phyloP scores from a whole-genome alignment of 2,888 invertebrate species.

The Brassicogethes aeneus region DNA sequence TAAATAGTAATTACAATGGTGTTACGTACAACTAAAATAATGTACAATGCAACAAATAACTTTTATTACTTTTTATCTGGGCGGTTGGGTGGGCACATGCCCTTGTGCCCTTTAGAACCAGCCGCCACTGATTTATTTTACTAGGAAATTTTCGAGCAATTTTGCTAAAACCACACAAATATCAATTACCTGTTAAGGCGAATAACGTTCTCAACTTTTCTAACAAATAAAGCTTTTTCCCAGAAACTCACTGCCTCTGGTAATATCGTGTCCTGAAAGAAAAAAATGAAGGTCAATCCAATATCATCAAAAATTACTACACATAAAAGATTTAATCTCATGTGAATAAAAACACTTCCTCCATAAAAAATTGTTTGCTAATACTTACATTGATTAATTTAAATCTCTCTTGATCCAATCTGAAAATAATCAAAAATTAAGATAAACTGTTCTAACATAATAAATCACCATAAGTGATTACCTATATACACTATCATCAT shows the following conservation, averaged over 20 bases:
- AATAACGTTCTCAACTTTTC: conserved; percentile 78
- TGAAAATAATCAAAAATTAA: conserved; percentile 38
- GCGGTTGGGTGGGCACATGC: no score
- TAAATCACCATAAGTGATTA: conserved; percentile 40
- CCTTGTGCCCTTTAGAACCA: no score
- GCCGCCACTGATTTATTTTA: no score
- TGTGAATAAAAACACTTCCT: no score
- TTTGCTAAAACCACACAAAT: no score
- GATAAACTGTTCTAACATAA: not conserved
- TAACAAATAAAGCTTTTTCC: conserved; percentile 85
- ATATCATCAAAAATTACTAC: no score
- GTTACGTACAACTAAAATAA: no score
- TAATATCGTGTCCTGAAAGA: conserved; percentile 70
- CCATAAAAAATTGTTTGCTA: conserved; percentile 3
- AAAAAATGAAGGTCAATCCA: conserved; percentile 5
- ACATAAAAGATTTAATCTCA: not conserved
- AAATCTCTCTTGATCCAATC: conserved; percentile 75
- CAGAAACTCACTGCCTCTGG: conserved; percentile 90
- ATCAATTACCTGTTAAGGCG: conserved; percentile 83
- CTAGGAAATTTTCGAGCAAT: no score
- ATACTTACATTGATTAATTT: conserved; percentile 83
- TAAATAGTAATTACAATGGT: no score
- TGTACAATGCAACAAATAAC: no score
- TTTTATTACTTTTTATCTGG: no score
- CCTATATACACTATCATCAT: conserved; percentile 85